Conservation (phyloP, 1,140 invertebrate species). For the Pseudachorutes palmiensis region DNA sequence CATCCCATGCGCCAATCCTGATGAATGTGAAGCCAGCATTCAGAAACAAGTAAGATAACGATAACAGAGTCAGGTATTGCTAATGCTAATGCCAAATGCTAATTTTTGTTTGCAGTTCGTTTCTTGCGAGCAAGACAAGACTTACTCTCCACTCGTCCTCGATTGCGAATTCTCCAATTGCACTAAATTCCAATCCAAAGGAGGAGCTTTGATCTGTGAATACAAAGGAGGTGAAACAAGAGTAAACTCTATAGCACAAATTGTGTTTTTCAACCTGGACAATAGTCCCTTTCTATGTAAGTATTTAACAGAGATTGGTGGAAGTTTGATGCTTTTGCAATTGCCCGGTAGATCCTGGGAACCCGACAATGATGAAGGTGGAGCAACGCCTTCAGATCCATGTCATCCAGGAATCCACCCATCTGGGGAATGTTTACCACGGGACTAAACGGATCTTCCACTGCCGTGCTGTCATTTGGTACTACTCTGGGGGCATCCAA, state of each 20-base stretch:
- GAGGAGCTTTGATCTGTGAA: background rate
- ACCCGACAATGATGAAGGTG: background rate
- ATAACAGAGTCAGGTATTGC: background rate
- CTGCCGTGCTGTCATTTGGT: background rate
- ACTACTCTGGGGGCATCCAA: background rate
- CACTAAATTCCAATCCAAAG: background rate
- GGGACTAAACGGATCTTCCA: background rate
- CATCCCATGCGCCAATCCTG: background rate
- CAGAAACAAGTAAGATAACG: background rate
- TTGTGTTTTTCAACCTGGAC: background rate
- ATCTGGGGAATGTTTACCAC: background rate
- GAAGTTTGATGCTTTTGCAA: background rate
- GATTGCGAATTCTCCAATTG: background rate
- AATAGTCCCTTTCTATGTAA: background rate
- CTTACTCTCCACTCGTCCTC: background rate
- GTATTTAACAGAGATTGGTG: background rate
- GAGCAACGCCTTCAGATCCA: background rate
- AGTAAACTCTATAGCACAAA: background rate
- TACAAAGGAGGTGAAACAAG: conserved; percentile 1
- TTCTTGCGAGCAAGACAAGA: background rate
- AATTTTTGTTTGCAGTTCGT: background rate
- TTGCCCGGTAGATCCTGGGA: background rate
- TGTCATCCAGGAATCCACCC: background rate
- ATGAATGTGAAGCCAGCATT: background rate
- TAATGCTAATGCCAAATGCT: background rate